Evolutionary conservation across 2,888 invertebrate species (phyloP).

Genomic region (Macropis europaea): DNA sequence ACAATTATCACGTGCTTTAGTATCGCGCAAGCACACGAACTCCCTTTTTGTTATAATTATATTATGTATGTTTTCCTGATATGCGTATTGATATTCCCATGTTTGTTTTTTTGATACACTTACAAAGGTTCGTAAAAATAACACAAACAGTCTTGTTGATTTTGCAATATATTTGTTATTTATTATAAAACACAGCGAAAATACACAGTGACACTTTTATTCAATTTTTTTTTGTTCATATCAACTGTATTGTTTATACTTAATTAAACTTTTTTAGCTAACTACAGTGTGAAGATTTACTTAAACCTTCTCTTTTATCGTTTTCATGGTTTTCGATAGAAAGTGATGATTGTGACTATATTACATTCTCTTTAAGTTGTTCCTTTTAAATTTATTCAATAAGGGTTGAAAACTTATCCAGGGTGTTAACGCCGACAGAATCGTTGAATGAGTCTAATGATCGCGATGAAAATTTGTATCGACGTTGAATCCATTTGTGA

Average conservation of each 20-base stretch:
- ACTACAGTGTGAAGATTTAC: neutral
- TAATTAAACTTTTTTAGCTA: neutral
- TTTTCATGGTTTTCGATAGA: neutral
- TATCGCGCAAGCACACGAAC: too few species aligned
- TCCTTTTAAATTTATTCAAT: neutral
- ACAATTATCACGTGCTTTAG: too few species aligned
- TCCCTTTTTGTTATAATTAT: too few species aligned
- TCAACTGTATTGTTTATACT: slow-evolving; percentile 2
- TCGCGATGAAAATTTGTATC: neutral
- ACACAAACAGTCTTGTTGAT: too few species aligned
- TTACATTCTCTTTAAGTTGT: too few species aligned
- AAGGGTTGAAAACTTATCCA: neutral
- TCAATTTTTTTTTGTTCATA: neutral
- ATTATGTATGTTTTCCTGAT: too few species aligned
- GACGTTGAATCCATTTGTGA: neutral
- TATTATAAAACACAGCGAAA: slow-evolving; percentile 34
- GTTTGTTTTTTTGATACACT: too few species aligned
- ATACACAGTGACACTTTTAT: slow-evolving; percentile 21
- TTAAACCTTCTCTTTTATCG: neutral
- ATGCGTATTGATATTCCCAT: too few species aligned
- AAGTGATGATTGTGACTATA: neutral
- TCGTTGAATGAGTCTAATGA: neutral
- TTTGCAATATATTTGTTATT: slow-evolving; percentile 16
- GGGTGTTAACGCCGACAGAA: neutral
- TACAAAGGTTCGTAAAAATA: too few species aligned